These are phyloP conservation scores for Odontesthes bonariensis DNA, from an alignment of 2,113 vertebrate genomes.

Conservation along the genomic window DNA sequence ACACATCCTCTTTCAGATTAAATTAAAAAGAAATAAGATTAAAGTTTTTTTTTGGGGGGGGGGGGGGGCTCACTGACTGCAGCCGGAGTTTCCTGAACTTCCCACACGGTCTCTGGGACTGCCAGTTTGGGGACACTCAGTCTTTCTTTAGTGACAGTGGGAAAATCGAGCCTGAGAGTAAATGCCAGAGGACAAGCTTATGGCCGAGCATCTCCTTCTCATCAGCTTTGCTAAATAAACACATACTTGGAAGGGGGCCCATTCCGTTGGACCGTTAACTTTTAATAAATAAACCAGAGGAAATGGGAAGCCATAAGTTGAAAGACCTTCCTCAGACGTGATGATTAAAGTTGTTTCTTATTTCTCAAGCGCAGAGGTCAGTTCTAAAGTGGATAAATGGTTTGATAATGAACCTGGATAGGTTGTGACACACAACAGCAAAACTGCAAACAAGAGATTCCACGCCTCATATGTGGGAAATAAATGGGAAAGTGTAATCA, in stretches of 20 bases:
- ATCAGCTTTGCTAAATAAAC: conserved; percentile 75
- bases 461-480: too few species aligned
- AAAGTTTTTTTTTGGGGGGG: too few species aligned
- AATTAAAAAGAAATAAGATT: too few species aligned
- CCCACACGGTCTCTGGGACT: conserved; percentile 13
- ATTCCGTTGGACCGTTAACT: conserved; percentile 70
- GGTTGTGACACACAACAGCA: not conserved
- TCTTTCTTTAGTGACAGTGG: conserved; percentile 72
- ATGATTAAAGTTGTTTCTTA: conserved; percentile 23
- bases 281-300: conserved; percentile 77
- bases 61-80: too few species aligned
- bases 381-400: not conserved
- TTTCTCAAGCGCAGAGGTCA: conserved; percentile 38
- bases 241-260: conserved; percentile 66
- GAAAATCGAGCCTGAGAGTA: conserved; percentile 65
- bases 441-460: not conserved
- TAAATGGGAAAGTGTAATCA: too few species aligned
- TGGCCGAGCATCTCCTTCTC: conserved; percentile 70
- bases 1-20: not conserved
- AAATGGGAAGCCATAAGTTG: conserved; percentile 65
- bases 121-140: conserved; percentile 35
- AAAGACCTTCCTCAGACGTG: conserved; percentile 53
- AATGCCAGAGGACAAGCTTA: conserved; percentile 68
- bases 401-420: not conserved
- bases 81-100: conserved; percentile 32